These are phyloP conservation scores for Nasonia giraulti DNA, from an alignment of 1,140 invertebrate species.

Conservation along the genomic window DNA sequence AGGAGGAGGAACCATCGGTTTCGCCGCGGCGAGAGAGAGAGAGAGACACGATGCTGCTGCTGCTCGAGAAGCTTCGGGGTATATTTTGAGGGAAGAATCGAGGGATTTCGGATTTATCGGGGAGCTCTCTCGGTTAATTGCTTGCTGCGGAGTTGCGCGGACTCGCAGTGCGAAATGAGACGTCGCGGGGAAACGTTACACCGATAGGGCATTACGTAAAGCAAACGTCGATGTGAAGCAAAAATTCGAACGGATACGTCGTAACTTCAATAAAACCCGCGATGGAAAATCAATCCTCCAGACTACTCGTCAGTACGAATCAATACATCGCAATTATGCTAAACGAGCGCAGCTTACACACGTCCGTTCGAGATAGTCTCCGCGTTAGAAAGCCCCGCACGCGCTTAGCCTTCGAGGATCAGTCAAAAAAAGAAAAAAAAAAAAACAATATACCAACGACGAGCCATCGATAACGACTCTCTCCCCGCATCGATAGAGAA, in stretches of 20 bases:
- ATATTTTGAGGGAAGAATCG: not conserved
- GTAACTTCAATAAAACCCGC: not conserved
- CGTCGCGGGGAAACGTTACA: too few relatives aligned
- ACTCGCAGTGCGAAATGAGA: too few relatives aligned
- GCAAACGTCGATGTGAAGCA: too few relatives aligned
- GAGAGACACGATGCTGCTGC: not conserved
- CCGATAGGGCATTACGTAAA: too few relatives aligned
- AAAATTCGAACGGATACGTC: too few relatives aligned
- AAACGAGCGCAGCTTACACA: not conserved
- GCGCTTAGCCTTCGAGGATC: not conserved
- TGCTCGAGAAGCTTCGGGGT: not conserved
- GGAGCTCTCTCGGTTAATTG: too few relatives aligned
- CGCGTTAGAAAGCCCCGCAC: not conserved
- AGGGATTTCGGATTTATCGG: not conserved
- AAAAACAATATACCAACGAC: not conserved
- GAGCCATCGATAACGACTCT: not conserved
- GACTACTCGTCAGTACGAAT: constrained; percentile 6
- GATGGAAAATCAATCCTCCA: constrained; percentile 19
- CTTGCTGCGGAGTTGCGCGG: too few relatives aligned
- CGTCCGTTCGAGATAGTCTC: not conserved
- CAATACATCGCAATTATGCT: constrained; percentile 34
- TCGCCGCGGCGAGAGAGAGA: not conserved
- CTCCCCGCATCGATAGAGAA: not conserved
- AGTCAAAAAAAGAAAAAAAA: not conserved
- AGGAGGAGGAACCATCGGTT: constrained; percentile 43